Conservation (phyloP, 2,888 invertebrate genomes). For the Eledone cirrhosa region DNA sequence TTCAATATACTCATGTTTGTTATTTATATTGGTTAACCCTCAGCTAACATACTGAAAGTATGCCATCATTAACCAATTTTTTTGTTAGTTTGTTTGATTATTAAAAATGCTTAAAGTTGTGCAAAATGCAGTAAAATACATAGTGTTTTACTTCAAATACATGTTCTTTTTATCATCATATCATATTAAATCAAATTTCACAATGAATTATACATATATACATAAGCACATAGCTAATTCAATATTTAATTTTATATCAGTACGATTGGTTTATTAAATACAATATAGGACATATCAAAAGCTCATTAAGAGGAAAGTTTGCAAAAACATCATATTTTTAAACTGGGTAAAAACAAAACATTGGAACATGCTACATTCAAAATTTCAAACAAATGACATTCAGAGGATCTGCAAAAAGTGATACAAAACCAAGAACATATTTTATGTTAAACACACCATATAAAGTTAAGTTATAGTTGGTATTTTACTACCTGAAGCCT, state of each 20-base stretch:
- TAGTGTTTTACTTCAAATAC: too few species aligned
- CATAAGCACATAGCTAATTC: not conserved
- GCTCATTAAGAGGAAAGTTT: conserved; percentile 28
- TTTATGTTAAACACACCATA: not conserved
- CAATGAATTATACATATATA: not conserved
- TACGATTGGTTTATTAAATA: conserved; percentile 8
- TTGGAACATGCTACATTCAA: conserved; percentile 19
- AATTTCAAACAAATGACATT: conserved; percentile 24
- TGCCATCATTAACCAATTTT: conserved; percentile 24
- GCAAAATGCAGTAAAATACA: too few species aligned
- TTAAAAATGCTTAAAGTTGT: too few species aligned
- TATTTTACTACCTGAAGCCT: too few species aligned
- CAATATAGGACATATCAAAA: conserved; percentile 22
- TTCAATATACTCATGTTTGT: too few species aligned
- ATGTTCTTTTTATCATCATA: too few species aligned
- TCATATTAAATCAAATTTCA: not conserved
- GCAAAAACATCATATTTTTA: conserved; percentile 25
- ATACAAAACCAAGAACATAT: conserved; percentile 11
- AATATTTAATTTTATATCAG: conserved; percentile 19
- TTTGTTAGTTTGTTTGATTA: not conserved
- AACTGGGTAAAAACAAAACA: conserved; percentile 20
- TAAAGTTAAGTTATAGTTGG: not conserved
- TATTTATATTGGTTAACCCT: not conserved
- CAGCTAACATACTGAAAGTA: conserved; percentile 25
- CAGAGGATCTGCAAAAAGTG: conserved; percentile 23